Percentiles rank a stretch among this genome's conserved stretches.
Evolutionary conservation across 2,113 vertebrate genomes (phyloP).

Genomic region (Hemichromis elongatus): DNA sequence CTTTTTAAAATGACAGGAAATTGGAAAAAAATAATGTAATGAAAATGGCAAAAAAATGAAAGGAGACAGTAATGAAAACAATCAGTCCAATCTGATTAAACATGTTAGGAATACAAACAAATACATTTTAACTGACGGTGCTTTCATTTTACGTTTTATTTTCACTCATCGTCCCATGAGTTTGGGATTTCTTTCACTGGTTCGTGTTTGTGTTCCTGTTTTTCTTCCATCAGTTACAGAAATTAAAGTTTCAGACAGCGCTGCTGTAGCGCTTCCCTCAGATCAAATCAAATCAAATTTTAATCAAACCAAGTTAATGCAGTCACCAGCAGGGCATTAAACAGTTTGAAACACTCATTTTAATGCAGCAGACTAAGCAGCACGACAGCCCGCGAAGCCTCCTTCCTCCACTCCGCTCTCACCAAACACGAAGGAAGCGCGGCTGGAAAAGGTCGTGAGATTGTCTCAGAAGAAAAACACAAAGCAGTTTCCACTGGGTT

Average conservation of each 20-base stretch:
- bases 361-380: not conserved
- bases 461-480: not conserved
- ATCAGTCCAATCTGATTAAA: not conserved
- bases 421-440: not conserved
- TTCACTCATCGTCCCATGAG: not conserved
- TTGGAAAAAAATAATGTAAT: not conserved
- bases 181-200: not conserved
- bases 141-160: not conserved
- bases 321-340: not conserved
- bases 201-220: not conserved
- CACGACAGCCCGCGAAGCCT: not conserved
- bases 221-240: not conserved
- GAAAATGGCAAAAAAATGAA: not conserved
- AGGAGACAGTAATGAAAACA: not conserved
- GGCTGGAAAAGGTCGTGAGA: not conserved
- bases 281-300: conserved; percentile 8
- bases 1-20: not conserved
- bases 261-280: not conserved
- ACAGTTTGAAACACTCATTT: not conserved
- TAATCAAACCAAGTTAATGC: not conserved
- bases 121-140: not conserved
- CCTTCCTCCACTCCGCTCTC: not conserved
- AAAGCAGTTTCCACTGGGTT: not conserved
- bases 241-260: conserved; percentile 5
- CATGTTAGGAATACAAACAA: not conserved